Conservation (phyloP, 2,888 invertebrate genomes). For the Xanthorhoe designata region DNA sequence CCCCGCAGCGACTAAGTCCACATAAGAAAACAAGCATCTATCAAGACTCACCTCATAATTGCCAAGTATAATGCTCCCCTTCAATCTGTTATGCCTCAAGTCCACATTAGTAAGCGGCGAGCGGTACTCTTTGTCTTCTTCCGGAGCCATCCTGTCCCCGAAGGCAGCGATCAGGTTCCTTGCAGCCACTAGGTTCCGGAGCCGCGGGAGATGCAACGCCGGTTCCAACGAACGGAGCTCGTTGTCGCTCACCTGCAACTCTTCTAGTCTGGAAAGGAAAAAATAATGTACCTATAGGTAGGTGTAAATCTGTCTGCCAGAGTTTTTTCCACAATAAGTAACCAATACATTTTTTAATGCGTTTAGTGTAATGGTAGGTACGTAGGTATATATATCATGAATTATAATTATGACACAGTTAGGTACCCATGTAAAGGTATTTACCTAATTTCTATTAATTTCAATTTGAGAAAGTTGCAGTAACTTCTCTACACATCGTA, state of each 20-base stretch:
- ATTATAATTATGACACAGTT: too few relatives aligned
- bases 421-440: too few relatives aligned
- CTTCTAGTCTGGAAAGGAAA: slow-evolving; percentile 86
- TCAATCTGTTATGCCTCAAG: slow-evolving; percentile 90
- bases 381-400: too few relatives aligned
- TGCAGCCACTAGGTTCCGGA: slow-evolving; percentile 85
- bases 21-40: too few relatives aligned
- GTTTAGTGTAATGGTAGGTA: too few relatives aligned
- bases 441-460: background rate
- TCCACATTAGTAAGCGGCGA: slow-evolving; percentile 90
- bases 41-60: slow-evolving; percentile 89
- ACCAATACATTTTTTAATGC: too few relatives aligned
- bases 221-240: slow-evolving; percentile 87
- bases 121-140: slow-evolving; percentile 72
- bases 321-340: too few relatives aligned
- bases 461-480: background rate
- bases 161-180: slow-evolving; percentile 70
- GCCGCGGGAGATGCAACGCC: slow-evolving; percentile 85
- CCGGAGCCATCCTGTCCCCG: slow-evolving; percentile 67
- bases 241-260: slow-evolving; percentile 90
- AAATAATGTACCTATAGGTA: too few relatives aligned
- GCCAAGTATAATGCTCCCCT: slow-evolving; percentile 93
- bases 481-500: background rate
- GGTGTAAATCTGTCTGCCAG: too few relatives aligned
- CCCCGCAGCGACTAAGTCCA: slow-evolving; percentile 81